Percentiles rank a stretch among this genome's conserved stretches.
Conservation (phyloP, 2,797 vertebrate species). For the Philypnodon macrostomus region DNA sequence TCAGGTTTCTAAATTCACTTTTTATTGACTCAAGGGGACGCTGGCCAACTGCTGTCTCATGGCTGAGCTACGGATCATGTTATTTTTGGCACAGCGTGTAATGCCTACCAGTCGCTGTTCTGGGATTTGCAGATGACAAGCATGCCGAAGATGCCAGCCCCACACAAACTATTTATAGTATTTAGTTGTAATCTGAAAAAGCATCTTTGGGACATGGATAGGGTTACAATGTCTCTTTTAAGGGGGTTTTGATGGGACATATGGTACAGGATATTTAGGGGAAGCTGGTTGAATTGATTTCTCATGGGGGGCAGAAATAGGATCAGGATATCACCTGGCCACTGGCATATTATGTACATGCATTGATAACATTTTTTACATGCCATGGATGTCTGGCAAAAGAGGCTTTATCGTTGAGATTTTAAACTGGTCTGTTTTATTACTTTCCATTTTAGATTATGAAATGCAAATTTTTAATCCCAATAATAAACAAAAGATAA, state of each 20-base stretch:
- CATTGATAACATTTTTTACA: conserved; percentile 26
- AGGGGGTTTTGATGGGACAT: conserved; percentile 31
- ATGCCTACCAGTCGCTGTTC: conserved; percentile 23
- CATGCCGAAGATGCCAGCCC: conserved; percentile 50
- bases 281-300: conserved; percentile 25
- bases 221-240: conserved; percentile 22
- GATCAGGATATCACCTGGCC: conserved; percentile 36
- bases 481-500: no score
- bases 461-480: no score
- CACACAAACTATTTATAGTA: conserved; percentile 44
- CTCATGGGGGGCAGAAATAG: conserved; percentile 19
- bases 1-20: background rate
- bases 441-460: no score
- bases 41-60: conserved; percentile 44
- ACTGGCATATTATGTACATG: conserved; percentile 11
- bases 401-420: background rate
- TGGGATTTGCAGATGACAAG: conserved; percentile 44
- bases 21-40: conserved; percentile 11
- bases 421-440: background rate
- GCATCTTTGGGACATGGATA: background rate
- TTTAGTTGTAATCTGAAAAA: conserved; percentile 25
- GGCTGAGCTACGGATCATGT: conserved; percentile 32
- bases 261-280: conserved; percentile 9
- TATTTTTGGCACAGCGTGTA: conserved; percentile 56
- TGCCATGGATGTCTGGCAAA: conserved; percentile 11